These are phyloP conservation scores for Eumacrocentrus americanus DNA, from an alignment of 2,888 invertebrate species.

Conservation along the genomic window DNA sequence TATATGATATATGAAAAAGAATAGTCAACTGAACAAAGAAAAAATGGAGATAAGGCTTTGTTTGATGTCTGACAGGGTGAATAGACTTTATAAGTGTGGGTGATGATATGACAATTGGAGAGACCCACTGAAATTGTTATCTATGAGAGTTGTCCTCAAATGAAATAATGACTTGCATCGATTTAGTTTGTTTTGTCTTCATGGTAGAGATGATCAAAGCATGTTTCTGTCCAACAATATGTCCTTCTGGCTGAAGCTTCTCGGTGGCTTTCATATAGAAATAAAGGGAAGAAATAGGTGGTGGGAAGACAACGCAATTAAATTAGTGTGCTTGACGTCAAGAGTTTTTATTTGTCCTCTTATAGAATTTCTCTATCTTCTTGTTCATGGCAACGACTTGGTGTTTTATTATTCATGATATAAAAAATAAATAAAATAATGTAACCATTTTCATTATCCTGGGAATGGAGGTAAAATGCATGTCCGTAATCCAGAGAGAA, in stretches of 20 bases:
- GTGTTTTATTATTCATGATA: neutral
- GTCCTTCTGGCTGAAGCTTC: neutral
- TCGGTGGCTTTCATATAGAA: neutral
- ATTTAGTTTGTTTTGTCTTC: neutral
- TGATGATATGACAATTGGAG: neutral
- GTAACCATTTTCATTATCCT: neutral
- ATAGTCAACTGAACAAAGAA: too few species aligned
- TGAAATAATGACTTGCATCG: neutral
- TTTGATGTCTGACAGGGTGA: too few species aligned
- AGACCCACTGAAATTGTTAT: too few species aligned
- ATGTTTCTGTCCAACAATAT: neutral
- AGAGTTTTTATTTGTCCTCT: neutral
- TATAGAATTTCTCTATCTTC: neutral
- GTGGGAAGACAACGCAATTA: too few species aligned
- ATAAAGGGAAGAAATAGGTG: too few species aligned
- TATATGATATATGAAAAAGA: too few species aligned
- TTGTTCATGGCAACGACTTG: neutral
- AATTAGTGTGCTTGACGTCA: neutral
- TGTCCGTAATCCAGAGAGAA: neutral
- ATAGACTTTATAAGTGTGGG: slow-evolving; percentile 20
- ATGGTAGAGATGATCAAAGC: neutral
- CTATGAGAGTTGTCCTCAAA: neutral
- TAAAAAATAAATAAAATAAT: neutral
- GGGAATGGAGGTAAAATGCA: neutral
- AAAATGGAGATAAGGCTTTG: too few species aligned